A percentile compares a stretch with the other conserved stretches of the same genome.
Conservation (phyloP, 2,113 vertebrate species). For the human region GRCh38 chr12:67003001-67003500, state of each 20-base stretch:
- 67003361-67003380: neutral
- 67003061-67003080: neutral
- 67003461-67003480: no score
- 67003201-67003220: neutral
- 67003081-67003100: neutral
- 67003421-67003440: no score
- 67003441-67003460: no score
- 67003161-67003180: neutral
- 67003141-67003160: neutral
- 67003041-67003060: neutral
- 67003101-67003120: neutral
- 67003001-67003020: neutral
- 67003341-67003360: neutral
- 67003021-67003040: neutral
- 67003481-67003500: no score
- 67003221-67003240: neutral
- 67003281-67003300: neutral
- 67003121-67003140: neutral
- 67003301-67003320: neutral
- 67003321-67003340: neutral
- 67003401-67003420: neutral
- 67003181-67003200: neutral
- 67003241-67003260: neutral
- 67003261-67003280: neutral
- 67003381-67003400: neutral